A percentile compares a stretch with the other conserved stretches of the same genome.
phyloP scores from a whole-genome alignment of 2,113 vertebrate genomes.

The Poicephalus gulielmi region DNA sequence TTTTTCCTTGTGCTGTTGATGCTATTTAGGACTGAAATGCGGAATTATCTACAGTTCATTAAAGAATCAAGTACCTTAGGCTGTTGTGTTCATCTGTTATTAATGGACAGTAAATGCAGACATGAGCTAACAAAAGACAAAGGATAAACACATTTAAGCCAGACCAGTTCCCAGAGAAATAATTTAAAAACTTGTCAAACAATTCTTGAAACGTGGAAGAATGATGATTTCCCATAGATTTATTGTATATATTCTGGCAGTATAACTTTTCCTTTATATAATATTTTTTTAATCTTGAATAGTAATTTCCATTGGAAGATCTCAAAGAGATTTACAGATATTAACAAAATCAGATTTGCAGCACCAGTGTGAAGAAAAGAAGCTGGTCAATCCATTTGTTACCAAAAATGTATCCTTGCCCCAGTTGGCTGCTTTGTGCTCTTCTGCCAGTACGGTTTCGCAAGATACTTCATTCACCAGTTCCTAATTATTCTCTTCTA shows the following conservation, averaged over 20 bases:
- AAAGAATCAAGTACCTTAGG: constrained; percentile 47
- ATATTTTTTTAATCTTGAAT: constrained; percentile 20
- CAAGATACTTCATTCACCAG: neutral
- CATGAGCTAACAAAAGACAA: constrained; percentile 44
- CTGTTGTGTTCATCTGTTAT: constrained; percentile 57
- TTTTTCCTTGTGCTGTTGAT: constrained; percentile 56
- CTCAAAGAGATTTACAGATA: constrained; percentile 11
- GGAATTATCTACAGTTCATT: constrained; percentile 63
- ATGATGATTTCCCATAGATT: constrained; percentile 65
- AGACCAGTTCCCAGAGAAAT: constrained; percentile 64
- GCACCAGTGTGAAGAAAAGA: neutral
- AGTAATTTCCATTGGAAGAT: constrained; percentile 18
- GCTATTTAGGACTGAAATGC: constrained; percentile 57
- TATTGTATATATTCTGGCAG: constrained; percentile 54
- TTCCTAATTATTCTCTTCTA: neutral
- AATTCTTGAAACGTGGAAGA: constrained; percentile 54
- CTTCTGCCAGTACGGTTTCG: neutral
- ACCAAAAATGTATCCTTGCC: neutral
- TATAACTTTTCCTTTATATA: constrained; percentile 32
- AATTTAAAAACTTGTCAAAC: constrained; percentile 69
- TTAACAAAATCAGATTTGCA: neutral
- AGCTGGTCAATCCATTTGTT: neutral
- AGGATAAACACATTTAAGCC: constrained; percentile 66
- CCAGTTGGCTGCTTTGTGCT: neutral
- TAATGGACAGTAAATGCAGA: constrained; percentile 64